Conservation (phyloP, 2,113 vertebrate genomes). For the Oryctolagus cuniculus region DNA sequence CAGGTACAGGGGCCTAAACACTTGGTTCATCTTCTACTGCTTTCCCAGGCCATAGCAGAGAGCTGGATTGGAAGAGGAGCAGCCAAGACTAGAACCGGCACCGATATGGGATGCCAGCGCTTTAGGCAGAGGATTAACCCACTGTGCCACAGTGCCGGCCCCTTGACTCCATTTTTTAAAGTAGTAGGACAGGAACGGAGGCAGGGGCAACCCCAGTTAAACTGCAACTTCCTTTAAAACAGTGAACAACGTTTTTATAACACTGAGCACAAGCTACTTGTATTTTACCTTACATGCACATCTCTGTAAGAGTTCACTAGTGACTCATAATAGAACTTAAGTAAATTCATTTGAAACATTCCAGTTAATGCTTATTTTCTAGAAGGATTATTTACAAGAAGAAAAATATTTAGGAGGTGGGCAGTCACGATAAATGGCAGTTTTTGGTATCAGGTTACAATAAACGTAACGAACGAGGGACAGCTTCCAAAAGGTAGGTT, state of each 20-base stretch:
- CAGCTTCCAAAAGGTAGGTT: conserved; percentile 14
- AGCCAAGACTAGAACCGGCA: no score
- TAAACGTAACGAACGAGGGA: conserved; percentile 45
- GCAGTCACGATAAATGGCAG: conserved; percentile 62
- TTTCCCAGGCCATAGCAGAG: no score
- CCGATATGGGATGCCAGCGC: no score
- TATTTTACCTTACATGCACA: conserved; percentile 72
- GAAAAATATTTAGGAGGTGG: conserved; percentile 50
- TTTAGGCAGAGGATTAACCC: no score
- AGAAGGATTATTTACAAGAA: conserved; percentile 78
- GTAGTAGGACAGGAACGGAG: conserved; percentile 68
- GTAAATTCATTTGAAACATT: conserved; percentile 80
- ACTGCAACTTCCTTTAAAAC: conserved; percentile 89
- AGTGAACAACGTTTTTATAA: conserved; percentile 90
- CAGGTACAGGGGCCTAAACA: no score
- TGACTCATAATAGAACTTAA: conserved; percentile 58
- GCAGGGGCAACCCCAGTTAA: conserved; percentile 84
- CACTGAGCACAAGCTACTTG: conserved; percentile 85
- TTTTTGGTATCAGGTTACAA: conserved; percentile 74
- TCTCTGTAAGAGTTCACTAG: no score
- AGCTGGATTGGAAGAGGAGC: no score
- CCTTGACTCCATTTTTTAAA: no score
- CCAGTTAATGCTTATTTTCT: conserved; percentile 80
- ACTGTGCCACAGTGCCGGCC: no score
- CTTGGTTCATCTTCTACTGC: no score